These are phyloP conservation scores for Sepioteuthis lessoniana DNA, from an alignment of 2,888 invertebrate species.

Conservation along the genomic window DNA sequence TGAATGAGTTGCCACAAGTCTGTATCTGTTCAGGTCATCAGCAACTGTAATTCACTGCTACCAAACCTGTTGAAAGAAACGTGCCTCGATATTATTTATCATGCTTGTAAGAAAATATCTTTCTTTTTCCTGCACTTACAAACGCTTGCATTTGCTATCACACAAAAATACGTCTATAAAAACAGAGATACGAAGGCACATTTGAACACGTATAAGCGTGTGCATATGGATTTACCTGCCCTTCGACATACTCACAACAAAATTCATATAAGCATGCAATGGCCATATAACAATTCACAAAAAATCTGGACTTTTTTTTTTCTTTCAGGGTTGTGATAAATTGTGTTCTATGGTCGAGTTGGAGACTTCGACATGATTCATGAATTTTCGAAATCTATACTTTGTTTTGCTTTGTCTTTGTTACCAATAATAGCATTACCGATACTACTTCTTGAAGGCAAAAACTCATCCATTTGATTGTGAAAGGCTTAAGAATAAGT, in stretches of 20 bases:
- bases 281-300: background rate
- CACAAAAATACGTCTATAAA: no score
- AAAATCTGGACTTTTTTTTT: background rate
- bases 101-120: background rate
- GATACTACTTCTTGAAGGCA: background rate
- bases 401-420: background rate
- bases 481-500: background rate
- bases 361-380: background rate
- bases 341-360: background rate
- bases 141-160: no score
- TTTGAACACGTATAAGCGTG: background rate
- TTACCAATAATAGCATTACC: background rate
- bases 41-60: no score
- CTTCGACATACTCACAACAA: background rate
- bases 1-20: no score
- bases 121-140: background rate
- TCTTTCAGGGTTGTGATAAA: background rate
- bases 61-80: no score
- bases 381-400: background rate
- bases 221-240: background rate
- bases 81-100: no score
- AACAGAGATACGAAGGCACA: no score
- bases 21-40: no score
- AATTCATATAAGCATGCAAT: background rate
- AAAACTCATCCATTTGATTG: background rate